Percentiles rank a stretch among this genome's conserved stretches.
Conservation (phyloP, 2,888 invertebrate genomes). For the Lobophora halterata region DNA sequence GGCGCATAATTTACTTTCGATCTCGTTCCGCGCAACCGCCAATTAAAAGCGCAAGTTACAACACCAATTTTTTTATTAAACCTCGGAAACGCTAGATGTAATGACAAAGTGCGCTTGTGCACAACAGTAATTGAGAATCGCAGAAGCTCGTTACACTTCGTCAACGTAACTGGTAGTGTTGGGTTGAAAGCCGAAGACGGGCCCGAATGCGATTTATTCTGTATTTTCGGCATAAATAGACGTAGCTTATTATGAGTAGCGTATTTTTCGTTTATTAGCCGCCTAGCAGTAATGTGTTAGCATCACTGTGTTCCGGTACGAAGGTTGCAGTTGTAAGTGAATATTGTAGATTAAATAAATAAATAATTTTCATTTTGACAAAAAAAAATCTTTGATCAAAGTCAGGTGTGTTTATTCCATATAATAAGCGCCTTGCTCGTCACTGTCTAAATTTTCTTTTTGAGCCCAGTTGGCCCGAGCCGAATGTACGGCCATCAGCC, state of each 20-base stretch:
- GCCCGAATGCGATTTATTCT: background rate
- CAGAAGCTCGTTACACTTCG: slow-evolving; percentile 16
- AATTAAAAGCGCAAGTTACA: slow-evolving; percentile 31
- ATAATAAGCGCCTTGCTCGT: no score
- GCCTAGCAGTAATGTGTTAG: no score
- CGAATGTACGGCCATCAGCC: background rate
- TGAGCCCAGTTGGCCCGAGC: slow-evolving; percentile 2
- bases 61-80: slow-evolving; percentile 29
- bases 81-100: slow-evolving; percentile 31
- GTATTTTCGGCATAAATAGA: background rate
- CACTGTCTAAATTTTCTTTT: no score
- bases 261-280: no score
- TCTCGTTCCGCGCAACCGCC: slow-evolving; percentile 30
- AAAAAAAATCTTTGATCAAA: no score
- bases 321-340: no score
- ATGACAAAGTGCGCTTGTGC: slow-evolving; percentile 26
- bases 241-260: no score
- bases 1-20: slow-evolving; percentile 30
- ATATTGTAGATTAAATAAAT: no score
- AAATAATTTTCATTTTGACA: no score
- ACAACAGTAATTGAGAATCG: slow-evolving; percentile 22
- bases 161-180: slow-evolving; percentile 10
- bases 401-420: no score
- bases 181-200: background rate
- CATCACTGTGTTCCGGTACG: no score